Evolutionary conservation across 2,797 vertebrate species (phyloP), one percentile per base, ranked within the genome.

Genomic region (Garrulus glandarius): DNA sequence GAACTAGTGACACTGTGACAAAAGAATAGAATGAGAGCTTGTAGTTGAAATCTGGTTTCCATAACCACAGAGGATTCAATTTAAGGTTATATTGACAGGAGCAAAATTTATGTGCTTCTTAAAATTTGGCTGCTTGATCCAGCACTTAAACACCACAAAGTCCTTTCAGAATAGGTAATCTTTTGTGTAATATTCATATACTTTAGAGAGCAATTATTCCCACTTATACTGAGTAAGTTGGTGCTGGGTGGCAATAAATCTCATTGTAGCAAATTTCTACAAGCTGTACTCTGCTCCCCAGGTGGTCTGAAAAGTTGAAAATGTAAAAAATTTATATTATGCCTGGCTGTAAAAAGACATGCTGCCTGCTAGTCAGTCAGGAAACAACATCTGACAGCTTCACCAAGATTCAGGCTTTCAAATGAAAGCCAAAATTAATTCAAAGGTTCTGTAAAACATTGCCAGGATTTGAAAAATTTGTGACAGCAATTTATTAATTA

Each of bases 401-500:
- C 39, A 87, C 46, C 27, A 53, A 86, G 49, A 86, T 63, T 77
- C 52, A 75, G 15, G 30, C 24, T 46, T 55, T 78, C 46, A 49
- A 46, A 52, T 67, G 49, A 88, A 75, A 89, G 57, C 8, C 49
- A 65, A 84, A 82, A 15, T 61, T 77, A 56, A 49, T 71, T 60
- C 63, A 65, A 84, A 84, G 14, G 47, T 81, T 91, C 29, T 20
- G 26, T 65, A 91, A 84, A 89, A 70, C 60, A 55, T 41, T 59
- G 32, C 34, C n/a, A 92, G 44, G 26, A 82, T 87, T 77, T 69
- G 9, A 87, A 70, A 37, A 81, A 55, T 17, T 4, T 43, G 27
- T 85, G 34, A n/a, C 24, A 90, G 24, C 5, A 85, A 59, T 80
- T 89, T 86, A 85, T 89, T 80, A 92, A 92, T 85, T 92, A 92